phyloP scores from a whole-genome alignment of 2,113 vertebrate genomes.

The Notothenia rossii region DNA sequence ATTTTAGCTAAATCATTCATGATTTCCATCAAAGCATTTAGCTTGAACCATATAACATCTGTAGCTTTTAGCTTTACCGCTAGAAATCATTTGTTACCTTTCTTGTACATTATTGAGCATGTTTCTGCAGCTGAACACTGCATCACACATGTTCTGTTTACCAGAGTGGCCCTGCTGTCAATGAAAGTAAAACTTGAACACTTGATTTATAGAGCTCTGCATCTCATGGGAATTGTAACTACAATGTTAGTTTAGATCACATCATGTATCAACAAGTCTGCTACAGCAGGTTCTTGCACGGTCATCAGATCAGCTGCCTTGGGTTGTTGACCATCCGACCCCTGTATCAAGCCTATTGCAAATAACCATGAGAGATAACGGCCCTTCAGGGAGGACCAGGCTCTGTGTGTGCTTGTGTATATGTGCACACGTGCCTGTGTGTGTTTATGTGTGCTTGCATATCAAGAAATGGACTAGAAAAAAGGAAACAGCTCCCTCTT shows the following conservation, averaged over 20 bases:
- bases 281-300: conserved; percentile 1
- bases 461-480: conserved; percentile 22
- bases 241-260: conserved; percentile 1
- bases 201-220: neutral
- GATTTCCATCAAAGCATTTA: conserved; percentile 4
- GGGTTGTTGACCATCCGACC: neutral
- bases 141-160: conserved; percentile 3
- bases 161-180: neutral
- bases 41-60: conserved; percentile 1
- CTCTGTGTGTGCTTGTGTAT: neutral
- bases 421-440: neutral
- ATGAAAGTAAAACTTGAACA: neutral
- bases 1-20: neutral
- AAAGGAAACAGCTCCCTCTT: conserved; percentile 26
- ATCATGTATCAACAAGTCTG: neutral
- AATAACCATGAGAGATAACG: neutral
- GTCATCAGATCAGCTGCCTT: conserved; percentile 8
- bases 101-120: conserved; percentile 1
- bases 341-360: neutral
- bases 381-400: neutral
- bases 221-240: neutral
- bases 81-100: conserved; percentile 3
- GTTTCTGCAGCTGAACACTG: neutral
- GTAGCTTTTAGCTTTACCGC: neutral
- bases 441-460: neutral